These are phyloP conservation scores for Sebastes schlegelii DNA, from an alignment of 2,113 vertebrate species.

Conservation along the genomic window DNA sequence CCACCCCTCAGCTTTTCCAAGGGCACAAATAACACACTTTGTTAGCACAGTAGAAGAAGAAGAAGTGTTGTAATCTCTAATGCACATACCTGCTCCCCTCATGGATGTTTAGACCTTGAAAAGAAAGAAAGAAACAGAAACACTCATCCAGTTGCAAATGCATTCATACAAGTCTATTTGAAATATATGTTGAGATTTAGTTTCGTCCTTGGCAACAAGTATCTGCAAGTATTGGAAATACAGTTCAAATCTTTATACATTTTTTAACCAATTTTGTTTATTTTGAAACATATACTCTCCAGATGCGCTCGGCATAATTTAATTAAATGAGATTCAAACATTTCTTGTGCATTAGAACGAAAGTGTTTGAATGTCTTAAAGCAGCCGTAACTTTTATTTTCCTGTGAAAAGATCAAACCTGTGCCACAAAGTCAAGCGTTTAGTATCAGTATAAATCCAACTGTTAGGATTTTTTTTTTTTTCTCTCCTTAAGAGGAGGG, in stretches of 20 bases:
- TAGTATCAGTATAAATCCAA: not conserved
- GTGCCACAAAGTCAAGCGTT: not conserved
- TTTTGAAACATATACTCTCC: not conserved
- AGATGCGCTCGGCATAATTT: not conserved
- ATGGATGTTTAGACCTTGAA: slow-evolving; percentile 5
- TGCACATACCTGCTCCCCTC: not conserved
- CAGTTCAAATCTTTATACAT: not conserved
- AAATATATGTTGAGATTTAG: not conserved
- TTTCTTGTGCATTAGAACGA: not conserved
- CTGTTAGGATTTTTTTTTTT: not conserved
- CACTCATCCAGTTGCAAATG: not conserved
- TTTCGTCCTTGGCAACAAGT: not conserved
- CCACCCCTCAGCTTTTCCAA: not conserved
- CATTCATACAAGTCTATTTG: not conserved
- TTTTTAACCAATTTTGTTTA: not conserved
- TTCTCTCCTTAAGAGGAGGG: not conserved
- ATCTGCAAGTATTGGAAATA: not conserved
- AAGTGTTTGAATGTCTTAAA: not conserved
- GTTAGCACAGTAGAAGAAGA: not conserved
- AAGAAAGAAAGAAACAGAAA: slow-evolving; percentile 1
- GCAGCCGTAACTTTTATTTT: not conserved
- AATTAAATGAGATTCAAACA: not conserved
- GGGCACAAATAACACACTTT: not conserved
- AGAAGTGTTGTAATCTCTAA: not conserved
- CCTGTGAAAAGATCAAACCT: not conserved